phyloP scores from a whole-genome alignment of 92 coral and sea anemone species.

The Epizoanthus rinbou region DNA sequence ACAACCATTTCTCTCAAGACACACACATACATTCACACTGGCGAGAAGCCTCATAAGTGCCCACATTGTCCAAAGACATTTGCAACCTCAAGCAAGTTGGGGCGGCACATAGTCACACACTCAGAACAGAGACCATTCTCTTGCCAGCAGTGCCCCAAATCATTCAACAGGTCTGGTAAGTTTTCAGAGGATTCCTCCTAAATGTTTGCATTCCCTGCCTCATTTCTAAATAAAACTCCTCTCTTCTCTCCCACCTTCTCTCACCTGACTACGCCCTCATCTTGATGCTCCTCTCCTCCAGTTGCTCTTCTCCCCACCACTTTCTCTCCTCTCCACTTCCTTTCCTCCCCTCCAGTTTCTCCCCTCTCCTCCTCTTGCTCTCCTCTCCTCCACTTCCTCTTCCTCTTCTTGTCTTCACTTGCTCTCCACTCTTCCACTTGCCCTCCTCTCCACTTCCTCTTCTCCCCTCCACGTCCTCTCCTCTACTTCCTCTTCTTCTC shows the following conservation, averaged over 20 bases:
- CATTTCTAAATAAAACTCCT: background rate
- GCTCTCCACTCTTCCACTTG: no score
- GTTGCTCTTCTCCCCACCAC: background rate
- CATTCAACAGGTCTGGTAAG: slow-evolving; percentile 99
- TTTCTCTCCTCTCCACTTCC: no score
- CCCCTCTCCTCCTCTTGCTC: no score
- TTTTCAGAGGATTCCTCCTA: background rate
- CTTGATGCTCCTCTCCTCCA: background rate
- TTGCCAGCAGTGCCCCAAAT: slow-evolving; percentile 92
- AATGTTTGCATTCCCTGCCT: background rate
- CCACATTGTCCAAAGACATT: slow-evolving; percentile 99
- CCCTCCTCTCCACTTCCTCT: no score
- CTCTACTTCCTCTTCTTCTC: no score
- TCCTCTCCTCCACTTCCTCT: no score
- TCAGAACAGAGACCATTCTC: slow-evolving; percentile 96
- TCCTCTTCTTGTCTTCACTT: no score
- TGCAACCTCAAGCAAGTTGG: slow-evolving; percentile 98
- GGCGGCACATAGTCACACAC: slow-evolving; percentile 98
- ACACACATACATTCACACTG: slow-evolving; percentile 98
- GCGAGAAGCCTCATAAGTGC: slow-evolving; percentile 98
- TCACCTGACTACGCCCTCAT: background rate
- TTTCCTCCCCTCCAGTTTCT: background rate
- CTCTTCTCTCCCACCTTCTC: background rate
- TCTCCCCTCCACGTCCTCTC: no score
- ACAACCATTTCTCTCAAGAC: slow-evolving; percentile 98